Conservation (phyloP, 2,888 invertebrate species). For the Athrips mouffetella region DNA sequence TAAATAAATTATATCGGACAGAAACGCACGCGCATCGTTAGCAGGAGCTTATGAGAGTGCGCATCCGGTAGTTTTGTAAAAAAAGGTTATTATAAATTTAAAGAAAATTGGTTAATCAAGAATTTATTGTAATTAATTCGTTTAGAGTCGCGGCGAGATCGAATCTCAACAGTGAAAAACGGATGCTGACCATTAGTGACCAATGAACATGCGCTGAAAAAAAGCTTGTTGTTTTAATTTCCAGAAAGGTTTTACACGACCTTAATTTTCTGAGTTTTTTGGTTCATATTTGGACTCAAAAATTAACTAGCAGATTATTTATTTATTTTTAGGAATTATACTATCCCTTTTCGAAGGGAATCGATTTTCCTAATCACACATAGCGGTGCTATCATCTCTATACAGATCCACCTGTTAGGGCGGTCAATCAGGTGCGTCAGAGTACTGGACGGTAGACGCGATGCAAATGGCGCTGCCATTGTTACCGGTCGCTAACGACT, state of each 20-base stretch:
- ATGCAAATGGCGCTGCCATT: conserved; percentile 27
- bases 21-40: conserved; percentile 17
- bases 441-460: conserved; percentile 21
- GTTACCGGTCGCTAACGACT: conserved; percentile 24
- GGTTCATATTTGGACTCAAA: too few species aligned
- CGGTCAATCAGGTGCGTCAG: conserved; percentile 14
- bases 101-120: too few species aligned
- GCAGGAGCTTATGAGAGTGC: background rate
- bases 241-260: background rate
- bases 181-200: too few species aligned
- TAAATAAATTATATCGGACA: conserved; percentile 21
- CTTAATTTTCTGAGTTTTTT: too few species aligned
- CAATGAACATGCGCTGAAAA: too few species aligned
- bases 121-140: background rate
- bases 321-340: background rate
- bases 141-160: too few species aligned
- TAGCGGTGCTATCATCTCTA: conserved; percentile 15
- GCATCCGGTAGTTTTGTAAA: background rate
- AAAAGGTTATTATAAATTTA: background rate
- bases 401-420: conserved; percentile 19
- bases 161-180: too few species aligned
- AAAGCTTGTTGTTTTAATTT: background rate
- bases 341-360: background rate
- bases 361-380: background rate
- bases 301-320: background rate